Conservation (phyloP, 2,797 vertebrate genomes). For the Lepidocolaptes lacrymiger region DNA sequence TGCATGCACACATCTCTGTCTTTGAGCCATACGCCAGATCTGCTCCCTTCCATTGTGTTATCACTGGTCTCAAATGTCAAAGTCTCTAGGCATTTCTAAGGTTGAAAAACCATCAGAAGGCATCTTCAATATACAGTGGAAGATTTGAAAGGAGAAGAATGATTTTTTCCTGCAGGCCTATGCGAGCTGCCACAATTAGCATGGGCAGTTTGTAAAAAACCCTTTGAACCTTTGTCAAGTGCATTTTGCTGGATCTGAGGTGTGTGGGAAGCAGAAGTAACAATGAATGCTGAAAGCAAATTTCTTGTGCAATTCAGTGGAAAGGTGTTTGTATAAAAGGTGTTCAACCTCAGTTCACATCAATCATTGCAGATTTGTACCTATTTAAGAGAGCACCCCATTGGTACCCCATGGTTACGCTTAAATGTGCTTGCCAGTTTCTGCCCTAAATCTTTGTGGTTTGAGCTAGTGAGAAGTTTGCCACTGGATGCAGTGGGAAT, state of each 20-base stretch:
- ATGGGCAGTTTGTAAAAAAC: slow-evolving; percentile 7
- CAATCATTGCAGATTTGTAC: neutral
- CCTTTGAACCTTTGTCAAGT: slow-evolving; percentile 39
- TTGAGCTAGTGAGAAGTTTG: slow-evolving; percentile 9
- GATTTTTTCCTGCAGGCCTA: neutral
- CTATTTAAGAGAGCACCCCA: neutral
- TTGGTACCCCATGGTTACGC: neutral
- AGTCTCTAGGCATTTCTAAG: slow-evolving; percentile 14
- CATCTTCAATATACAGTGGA: neutral
- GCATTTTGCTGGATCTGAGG: slow-evolving; percentile 17
- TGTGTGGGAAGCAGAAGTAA: slow-evolving; percentile 34
- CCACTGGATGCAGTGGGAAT: neutral
- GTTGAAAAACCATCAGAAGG: neutral
- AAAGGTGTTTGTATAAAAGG: slow-evolving; percentile 10
- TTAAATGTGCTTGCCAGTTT: neutral
- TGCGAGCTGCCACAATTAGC: neutral
- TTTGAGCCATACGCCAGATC: neutral
- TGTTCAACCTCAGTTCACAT: neutral
- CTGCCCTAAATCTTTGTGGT: neutral
- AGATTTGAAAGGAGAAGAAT: slow-evolving; percentile 1
- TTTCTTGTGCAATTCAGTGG: slow-evolving; percentile 22
- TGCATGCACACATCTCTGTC: neutral
- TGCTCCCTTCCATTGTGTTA: neutral
- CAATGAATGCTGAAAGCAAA: slow-evolving; percentile 32
- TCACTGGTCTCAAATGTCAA: slow-evolving; percentile 1